These are phyloP conservation scores for Leptopilina clavipes DNA, from an alignment of 1,140 invertebrate species.

Conservation along the genomic window DNA sequence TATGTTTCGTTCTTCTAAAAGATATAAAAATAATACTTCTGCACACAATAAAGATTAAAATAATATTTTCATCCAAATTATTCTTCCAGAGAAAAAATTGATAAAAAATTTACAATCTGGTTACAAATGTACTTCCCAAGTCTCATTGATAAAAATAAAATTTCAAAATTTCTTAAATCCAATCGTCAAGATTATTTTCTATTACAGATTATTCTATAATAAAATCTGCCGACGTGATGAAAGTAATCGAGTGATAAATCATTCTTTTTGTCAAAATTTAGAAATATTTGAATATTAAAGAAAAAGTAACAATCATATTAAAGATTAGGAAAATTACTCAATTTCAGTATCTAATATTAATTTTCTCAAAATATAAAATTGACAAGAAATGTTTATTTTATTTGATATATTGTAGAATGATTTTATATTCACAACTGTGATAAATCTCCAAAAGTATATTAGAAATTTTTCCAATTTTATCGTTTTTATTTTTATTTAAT, in stretches of 20 bases:
- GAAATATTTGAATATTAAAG: neutral
- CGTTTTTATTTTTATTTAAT: constrained; percentile 18
- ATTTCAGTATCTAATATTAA: neutral
- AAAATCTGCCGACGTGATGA: neutral
- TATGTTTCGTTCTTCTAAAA: no score
- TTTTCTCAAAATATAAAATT: neutral
- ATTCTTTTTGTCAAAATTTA: neutral
- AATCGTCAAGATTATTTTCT: neutral
- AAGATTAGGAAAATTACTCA: neutral
- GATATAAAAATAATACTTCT: no score
- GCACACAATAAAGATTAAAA: neutral
- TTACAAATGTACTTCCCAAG: neutral
- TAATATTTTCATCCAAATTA: neutral
- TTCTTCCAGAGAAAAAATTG: no score
- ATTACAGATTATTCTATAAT: neutral
- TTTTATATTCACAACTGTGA: no score
- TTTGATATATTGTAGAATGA: no score
- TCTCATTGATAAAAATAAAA: neutral
- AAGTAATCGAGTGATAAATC: neutral
- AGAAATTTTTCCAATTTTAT: no score
- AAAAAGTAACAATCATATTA: neutral
- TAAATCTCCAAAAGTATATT: no score
- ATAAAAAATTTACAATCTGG: no score
- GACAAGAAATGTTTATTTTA: no score
- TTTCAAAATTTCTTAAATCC: neutral